Evolutionary conservation across 2,797 vertebrate genomes (phyloP), one percentile per base, ranked within the genome.

Genomic region (Eulemur rubriventer): DNA sequence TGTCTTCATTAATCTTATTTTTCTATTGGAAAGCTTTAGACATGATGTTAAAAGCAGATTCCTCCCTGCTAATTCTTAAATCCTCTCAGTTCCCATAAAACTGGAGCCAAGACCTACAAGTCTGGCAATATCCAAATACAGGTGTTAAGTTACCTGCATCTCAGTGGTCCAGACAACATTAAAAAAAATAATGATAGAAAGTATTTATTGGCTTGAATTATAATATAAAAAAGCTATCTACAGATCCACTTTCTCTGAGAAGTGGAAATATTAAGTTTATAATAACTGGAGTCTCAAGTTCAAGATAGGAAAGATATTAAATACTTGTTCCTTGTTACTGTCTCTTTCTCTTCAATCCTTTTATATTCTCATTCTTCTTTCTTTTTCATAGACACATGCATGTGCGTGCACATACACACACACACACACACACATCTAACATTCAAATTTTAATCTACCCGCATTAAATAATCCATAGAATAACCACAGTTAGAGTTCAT

Each of bases 61-160:
- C 85, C 61, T 96, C 46, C 10, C 69, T 55, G 85, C 12, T 94
- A 67, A 86, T 82, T 90, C 35, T 75, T 95, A 73, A 90, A 73
- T 41, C 24, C 67, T 84, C 75, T 94, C 52, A 5, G 59, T 78
- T 95, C 73, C 41, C 92, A 84, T 57, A n/a, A 92, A 92, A 43
- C 26, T 33, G 10, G 69, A 96, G 91, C 55, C 30, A 73, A 85
- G 50, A 69, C n/a, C 79, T 65, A 33, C 0, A 14, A 14, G 6
- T 61, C 61, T 16, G 43, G 70, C 7, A 38, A 30, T 24, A 81
- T 7, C 26, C 81, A 43, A 46, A 65, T 30, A 20, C 43, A 80
- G 16, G 67, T 57, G 20, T 61, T 48, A 48, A 30, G 41, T 75
- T 76, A 43, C 43, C 11, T 43, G 41, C 24, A 46, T 76, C 24